Evolutionary conservation across 2,113 vertebrate species (phyloP), one percentile per base, ranked within the genome.

Genomic region (human (Homo sapiens)): DNA sequence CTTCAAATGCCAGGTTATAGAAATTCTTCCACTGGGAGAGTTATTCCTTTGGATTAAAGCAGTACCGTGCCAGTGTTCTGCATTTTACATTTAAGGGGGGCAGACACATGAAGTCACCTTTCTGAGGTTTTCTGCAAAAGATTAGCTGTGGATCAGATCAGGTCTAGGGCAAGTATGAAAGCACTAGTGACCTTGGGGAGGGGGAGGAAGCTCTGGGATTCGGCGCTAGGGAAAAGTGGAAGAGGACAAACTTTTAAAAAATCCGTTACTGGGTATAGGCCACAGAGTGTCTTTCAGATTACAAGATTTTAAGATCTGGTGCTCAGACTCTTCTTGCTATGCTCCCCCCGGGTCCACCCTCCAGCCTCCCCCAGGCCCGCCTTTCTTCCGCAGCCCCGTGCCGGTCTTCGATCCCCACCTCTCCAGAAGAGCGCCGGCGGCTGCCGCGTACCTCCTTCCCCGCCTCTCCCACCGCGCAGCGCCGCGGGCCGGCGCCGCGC

Each of bases 131-230:
- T 76, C 87, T 84, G 57, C 59, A 48, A 72, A 86, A 84, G 75
- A 85, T 76, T 81, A 81, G 93, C 76, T 64, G 79, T 78, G 59
- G 70, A 50, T 95, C 48, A 38, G 32, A 83, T 45, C 45, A 78
- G 84, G 75, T 17, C 72, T 32, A 73, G 17, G 18, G 59, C 43
- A 48, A 48, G 17, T 78, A 40, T 40, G 48, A 73, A 84, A 93
- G 78, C 68, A 22, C 50, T 68, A n/a, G 64, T 92, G 87, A 96
- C 94, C 91, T 97, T 90, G 96, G 75, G 23, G n/a, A 92, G 68
- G 57, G 70, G 66, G 20, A 35, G 52, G 87, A 48, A 95, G 83
- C 82, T 48, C 80, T 48, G 84, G 76, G n/a, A 85, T 70, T 50
- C 87, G 32, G 64, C 4, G 38, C 13, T 79, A 38, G 81, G 50